Conservation (phyloP, 2,113 vertebrate genomes). For the Oriolus oriolus region DNA sequence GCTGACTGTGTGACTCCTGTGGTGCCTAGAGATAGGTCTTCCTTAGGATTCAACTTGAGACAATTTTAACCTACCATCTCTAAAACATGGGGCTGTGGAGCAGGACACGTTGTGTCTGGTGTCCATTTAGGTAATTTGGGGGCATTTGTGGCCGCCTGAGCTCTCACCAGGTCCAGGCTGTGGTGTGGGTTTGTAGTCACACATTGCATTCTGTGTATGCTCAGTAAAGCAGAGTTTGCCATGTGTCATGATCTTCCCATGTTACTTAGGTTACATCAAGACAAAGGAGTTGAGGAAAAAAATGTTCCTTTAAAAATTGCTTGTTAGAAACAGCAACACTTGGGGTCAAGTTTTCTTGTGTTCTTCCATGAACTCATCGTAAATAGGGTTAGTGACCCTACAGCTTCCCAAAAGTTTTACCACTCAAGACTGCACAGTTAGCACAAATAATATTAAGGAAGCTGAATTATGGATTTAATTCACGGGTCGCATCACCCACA, state of each 20-base stretch:
- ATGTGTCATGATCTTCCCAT: rapidly evolving
- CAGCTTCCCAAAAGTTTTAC: neutral
- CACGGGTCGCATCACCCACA: neutral
- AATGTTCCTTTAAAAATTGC: neutral
- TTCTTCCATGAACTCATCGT: neutral
- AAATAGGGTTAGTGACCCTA: neutral
- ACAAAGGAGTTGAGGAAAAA: neutral
- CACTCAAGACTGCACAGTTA: neutral
- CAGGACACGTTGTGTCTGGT: neutral
- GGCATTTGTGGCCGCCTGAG: neutral
- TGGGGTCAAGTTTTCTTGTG: neutral
- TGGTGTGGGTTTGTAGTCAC: neutral
- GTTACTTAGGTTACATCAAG: neutral
- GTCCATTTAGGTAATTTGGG: neutral
- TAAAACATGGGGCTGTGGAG: neutral
- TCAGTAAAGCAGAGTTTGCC: neutral
- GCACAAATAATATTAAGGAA: neutral
- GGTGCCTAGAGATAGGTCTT: neutral
- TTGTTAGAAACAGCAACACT: neutral
- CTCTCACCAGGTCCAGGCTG: neutral
- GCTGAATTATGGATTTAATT: neutral
- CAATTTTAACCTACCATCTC: neutral
- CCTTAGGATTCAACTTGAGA: neutral
- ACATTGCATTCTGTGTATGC: neutral
- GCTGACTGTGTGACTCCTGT: neutral